phyloP scores from a whole-genome alignment of 2,113 vertebrate genomes.

The Globicephala melas region DNA sequence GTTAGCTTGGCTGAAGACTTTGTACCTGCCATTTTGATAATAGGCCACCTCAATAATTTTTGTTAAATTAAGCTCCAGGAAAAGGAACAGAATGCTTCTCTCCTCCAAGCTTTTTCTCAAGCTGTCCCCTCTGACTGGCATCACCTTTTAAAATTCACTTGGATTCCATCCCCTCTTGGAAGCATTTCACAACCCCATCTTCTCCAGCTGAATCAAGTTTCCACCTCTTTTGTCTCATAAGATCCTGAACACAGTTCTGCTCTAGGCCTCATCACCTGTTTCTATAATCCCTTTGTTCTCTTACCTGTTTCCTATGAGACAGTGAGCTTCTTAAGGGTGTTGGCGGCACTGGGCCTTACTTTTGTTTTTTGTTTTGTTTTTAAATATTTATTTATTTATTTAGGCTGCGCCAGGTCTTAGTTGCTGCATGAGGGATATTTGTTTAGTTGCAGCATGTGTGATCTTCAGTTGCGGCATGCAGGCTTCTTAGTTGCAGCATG shows the following conservation, averaged over 20 bases:
- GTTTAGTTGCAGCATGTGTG: too few relatives aligned
- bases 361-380: too few relatives aligned
- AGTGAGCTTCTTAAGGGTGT: too few relatives aligned
- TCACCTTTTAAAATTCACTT: not conserved
- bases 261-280: fast-evolving
- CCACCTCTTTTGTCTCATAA: fast-evolving
- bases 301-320: not conserved
- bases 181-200: not conserved
- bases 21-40: not conserved
- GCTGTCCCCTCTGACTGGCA: not conserved
- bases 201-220: fast-evolving
- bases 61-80: not conserved
- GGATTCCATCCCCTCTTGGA: not conserved
- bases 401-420: too few relatives aligned
- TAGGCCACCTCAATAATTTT: not conserved
- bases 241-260: fast-evolving
- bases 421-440: too few relatives aligned
- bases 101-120: not conserved
- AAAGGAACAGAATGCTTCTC: not conserved
- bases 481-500: too few relatives aligned
- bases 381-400: too few relatives aligned
- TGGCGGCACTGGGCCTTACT: not conserved
- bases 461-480: too few relatives aligned
- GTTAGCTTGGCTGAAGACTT: slow-evolving; percentile 47
- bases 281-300: not conserved